Evolutionary conservation across 2,888 invertebrate species (phyloP).

Genomic region (Brachypterus glaber): DNA sequence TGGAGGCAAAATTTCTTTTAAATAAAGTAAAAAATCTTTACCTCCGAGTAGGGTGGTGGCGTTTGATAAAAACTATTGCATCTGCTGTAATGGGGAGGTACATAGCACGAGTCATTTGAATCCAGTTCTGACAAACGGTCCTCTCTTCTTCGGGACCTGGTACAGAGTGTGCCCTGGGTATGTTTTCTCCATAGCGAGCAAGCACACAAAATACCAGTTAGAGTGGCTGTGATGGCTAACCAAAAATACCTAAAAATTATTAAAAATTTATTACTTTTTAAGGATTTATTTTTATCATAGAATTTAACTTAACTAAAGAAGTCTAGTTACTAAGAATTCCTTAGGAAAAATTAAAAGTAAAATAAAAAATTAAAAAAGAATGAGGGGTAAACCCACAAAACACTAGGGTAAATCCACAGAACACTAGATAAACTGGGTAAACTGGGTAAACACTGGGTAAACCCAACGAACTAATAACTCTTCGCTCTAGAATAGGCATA

Average conservation of each 20-base stretch:
- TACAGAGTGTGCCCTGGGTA: conserved; percentile 33
- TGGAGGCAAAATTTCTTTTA: neutral
- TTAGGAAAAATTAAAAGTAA: no score
- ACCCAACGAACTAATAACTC: no score
- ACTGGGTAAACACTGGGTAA: no score
- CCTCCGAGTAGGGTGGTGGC: conserved; percentile 79
- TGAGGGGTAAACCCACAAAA: no score
- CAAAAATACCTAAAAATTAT: conserved; percentile 36
- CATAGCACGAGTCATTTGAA: conserved; percentile 69
- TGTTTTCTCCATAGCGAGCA: conserved; percentile 56
- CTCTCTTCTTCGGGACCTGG: conserved; percentile 40
- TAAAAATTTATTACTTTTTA: neutral
- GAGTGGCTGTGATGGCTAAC: conserved; percentile 56
- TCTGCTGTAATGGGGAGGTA: conserved; percentile 75
- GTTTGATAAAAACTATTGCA: conserved; percentile 75
- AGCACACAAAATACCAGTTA: conserved; percentile 59
- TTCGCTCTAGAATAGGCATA: no score
- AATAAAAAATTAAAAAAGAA: no score
- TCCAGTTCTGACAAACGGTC: conserved; percentile 61
- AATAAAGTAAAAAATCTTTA: conserved; percentile 31
- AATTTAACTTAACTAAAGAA: conserved; percentile 4
- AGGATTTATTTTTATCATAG: neutral
- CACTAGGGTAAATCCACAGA: no score
- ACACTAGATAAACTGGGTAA: no score
- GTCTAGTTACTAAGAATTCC: no score